Evolutionary conservation across 2,797 vertebrate genomes (phyloP), one percentile per base, ranked within the genome.

Genomic region (Menidia menidia): DNA sequence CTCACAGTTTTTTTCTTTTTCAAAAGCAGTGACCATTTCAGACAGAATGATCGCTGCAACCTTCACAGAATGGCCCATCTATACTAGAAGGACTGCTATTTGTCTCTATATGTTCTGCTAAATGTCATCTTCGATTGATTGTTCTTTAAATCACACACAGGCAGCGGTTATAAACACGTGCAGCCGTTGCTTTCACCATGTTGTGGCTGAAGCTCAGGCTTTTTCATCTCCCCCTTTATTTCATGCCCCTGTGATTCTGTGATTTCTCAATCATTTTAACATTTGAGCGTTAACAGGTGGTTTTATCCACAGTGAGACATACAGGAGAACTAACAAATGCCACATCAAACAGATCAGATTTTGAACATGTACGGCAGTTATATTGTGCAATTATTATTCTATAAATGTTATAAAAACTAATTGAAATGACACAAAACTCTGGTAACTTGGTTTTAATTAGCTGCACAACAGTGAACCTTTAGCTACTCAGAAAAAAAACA

Each of bases 51-150:
- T 51, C 68, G 25, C 39, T 47, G 18, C 5, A 54, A 32, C 50
- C 31, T 68, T 64, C 42, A 25, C 31, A 32, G 16, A n/a, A 10
- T 0, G 41, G 42, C 35, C 4, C 11, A 68, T 4, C 35, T 15
- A 5, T 16, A 42, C 15, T 10, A 63, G 58, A 69, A 48, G 30
- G 60, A 30, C 56, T 15, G 9, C 32, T 19, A 7, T 60, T 33
- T 53, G 11, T 60, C 12, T 39, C 25, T 25, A 15, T 55, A 30
- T 51, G 6, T 60, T 64, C 31, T 50, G 50, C 6, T 60, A 50
- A 77, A 65, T 68, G 57, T 63, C 75, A 61, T 33, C 16, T 32
- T 41, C n/a, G 15, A 71, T n/a, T 59, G 18, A 63, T n/a, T 30
- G 32, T 16, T 0, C 18, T 59, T 58, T 33, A 53, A 64, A 60